Conservation (phyloP, 2,113 vertebrate genomes). For the Accipiter cooperii region DNA sequence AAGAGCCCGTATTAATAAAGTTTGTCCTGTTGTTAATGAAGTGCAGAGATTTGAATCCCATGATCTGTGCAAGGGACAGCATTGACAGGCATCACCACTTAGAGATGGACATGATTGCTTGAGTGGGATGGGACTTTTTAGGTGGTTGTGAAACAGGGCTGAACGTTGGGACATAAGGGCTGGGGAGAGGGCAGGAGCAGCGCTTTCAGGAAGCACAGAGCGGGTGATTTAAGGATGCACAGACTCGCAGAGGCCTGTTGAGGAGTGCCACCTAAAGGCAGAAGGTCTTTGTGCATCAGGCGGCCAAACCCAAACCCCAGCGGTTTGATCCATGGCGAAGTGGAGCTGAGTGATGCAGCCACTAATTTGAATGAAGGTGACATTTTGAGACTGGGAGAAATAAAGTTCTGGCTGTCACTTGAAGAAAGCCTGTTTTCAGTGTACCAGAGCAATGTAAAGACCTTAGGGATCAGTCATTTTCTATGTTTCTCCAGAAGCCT, state of each 20-base stretch:
- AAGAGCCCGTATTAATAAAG: neutral
- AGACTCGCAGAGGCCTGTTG: neutral
- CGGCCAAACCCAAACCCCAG: neutral
- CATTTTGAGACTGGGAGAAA: neutral
- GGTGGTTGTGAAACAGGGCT: neutral
- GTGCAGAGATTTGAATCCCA: neutral
- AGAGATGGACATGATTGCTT: neutral
- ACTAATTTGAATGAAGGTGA: neutral
- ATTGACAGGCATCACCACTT: neutral
- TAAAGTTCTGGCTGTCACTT: neutral
- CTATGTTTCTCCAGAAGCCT: neutral
- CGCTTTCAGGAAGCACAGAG: neutral
- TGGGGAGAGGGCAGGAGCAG: neutral
- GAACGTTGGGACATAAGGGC: fast-evolving
- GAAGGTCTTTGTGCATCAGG: neutral
- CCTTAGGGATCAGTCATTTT: neutral
- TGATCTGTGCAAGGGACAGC: neutral
- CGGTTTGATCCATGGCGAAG: fast-evolving
- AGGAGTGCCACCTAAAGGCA: constrained; percentile 1
- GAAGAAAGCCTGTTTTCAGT: neutral
- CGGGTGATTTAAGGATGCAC: fast-evolving
- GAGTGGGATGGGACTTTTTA: neutral
- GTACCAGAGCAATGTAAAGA: too few relatives aligned
- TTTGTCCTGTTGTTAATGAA: neutral
- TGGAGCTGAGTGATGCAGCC: neutral